Conservation (phyloP, 2,797 vertebrate species). For the Halcyon chelicuti region DNA sequence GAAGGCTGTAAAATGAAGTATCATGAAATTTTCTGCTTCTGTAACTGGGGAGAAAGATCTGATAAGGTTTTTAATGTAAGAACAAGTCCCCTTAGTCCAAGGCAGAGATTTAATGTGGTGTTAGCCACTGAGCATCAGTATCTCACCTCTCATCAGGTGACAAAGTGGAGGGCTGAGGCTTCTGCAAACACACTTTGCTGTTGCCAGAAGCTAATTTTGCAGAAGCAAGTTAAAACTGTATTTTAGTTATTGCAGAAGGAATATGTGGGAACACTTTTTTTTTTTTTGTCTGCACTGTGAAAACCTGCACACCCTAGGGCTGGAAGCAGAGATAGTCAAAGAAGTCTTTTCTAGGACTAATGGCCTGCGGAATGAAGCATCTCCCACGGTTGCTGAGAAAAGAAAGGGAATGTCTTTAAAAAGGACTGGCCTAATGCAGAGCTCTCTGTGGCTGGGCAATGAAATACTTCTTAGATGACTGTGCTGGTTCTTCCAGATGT, state of each 20-base stretch:
- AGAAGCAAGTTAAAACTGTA: neutral
- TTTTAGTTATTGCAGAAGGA: neutral
- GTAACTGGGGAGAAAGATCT: neutral
- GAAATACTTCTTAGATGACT: constrained; percentile 41
- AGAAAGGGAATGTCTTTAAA: neutral
- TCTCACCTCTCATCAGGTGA: neutral
- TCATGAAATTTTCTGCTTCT: neutral
- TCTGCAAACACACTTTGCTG: neutral
- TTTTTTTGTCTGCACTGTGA: neutral
- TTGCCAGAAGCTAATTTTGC: neutral
- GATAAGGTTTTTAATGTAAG: neutral
- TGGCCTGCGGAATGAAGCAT: neutral
- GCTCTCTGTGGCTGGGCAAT: neutral
- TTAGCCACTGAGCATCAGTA: neutral
- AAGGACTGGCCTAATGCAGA: neutral
- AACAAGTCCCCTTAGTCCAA: neutral
- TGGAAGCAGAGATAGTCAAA: neutral
- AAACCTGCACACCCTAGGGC: neutral
- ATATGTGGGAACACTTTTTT: neutral
- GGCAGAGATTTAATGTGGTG: neutral
- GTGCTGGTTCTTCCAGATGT: constrained; percentile 17
- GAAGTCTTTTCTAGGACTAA: neutral
- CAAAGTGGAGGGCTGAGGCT: neutral
- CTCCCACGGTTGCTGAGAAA: neutral
- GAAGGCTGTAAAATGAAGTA: neutral